These are phyloP conservation scores for Pseudorectes ferrugineus DNA, from an alignment of 2,113 vertebrate species.

Conservation along the genomic window DNA sequence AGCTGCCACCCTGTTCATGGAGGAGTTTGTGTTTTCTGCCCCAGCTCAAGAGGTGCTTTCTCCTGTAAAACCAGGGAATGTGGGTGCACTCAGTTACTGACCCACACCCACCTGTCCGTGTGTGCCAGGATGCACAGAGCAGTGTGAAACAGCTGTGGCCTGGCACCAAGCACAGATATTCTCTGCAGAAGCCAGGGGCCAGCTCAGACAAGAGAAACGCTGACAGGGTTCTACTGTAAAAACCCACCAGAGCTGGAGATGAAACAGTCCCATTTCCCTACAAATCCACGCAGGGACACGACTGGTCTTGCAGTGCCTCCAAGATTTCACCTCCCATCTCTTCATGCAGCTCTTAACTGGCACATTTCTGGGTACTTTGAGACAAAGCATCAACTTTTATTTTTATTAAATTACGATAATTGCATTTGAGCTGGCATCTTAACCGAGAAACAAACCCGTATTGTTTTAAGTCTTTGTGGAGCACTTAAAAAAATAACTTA, in stretches of 20 bases:
- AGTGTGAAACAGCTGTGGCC: not conserved
- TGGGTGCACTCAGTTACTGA: rapidly evolving
- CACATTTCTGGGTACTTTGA: not conserved
- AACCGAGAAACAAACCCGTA: rapidly evolving
- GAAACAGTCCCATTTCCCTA: not conserved
- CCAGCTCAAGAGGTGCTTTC: not conserved
- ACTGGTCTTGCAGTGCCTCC: not conserved
- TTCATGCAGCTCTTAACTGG: not conserved
- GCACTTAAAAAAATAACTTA: not conserved
- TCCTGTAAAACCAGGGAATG: not conserved
- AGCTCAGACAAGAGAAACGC: not conserved
- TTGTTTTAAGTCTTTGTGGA: not conserved
- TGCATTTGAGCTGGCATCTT: not conserved
- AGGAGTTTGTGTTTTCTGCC: not conserved
- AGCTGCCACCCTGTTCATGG: rapidly evolving
- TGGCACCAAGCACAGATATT: not conserved
- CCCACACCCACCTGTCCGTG: rapidly evolving
- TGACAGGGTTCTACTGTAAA: not conserved
- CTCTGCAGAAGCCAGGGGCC: not conserved
- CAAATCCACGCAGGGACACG: not conserved
- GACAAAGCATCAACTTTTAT: not conserved
- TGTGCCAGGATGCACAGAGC: rapidly evolving
- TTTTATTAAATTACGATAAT: not conserved
- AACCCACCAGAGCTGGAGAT: not conserved
- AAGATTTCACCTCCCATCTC: not conserved